phyloP scores from a whole-genome alignment of 2,888 invertebrate genomes.

The Macrophya annulata region DNA sequence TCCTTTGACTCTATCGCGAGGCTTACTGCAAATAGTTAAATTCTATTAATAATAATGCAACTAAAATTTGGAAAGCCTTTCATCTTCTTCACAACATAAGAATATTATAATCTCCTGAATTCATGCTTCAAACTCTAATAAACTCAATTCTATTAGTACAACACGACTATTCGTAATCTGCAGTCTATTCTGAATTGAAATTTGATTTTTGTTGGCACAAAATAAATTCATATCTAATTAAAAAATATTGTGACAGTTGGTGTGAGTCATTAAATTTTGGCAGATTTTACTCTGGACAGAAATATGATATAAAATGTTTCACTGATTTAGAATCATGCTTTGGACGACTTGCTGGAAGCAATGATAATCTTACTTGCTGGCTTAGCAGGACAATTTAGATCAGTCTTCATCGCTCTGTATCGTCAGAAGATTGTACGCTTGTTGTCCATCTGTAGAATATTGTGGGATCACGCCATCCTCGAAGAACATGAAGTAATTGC shows the following conservation, averaged over 20 bases:
- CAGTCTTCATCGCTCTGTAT: not conserved
- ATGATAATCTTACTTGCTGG: not conserved
- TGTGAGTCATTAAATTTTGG: not conserved
- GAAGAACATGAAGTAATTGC: not conserved
- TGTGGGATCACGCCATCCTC: conserved; percentile 61
- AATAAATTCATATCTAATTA: not conserved
- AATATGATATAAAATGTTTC: not conserved
- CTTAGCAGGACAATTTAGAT: not conserved
- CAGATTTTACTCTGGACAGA: not conserved
- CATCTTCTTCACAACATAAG: not conserved
- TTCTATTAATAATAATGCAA: not conserved
- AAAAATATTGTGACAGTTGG: not conserved
- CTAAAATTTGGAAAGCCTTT: not conserved
- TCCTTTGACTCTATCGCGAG: not conserved
- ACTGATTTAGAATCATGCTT: not conserved
- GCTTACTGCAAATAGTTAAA: not conserved
- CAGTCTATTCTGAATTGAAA: not conserved
- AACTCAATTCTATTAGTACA: not conserved
- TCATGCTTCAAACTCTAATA: not conserved
- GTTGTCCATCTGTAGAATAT: conserved; percentile 58
- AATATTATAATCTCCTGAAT: not conserved
- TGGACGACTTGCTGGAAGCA: conserved; percentile 3
- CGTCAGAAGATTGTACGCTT: conserved; percentile 54
- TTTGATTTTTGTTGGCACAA: not conserved
- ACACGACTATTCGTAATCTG: not conserved